These are phyloP conservation scores for Hesperophylax magnus DNA, from an alignment of 1,140 invertebrate species.

Conservation along the genomic window DNA sequence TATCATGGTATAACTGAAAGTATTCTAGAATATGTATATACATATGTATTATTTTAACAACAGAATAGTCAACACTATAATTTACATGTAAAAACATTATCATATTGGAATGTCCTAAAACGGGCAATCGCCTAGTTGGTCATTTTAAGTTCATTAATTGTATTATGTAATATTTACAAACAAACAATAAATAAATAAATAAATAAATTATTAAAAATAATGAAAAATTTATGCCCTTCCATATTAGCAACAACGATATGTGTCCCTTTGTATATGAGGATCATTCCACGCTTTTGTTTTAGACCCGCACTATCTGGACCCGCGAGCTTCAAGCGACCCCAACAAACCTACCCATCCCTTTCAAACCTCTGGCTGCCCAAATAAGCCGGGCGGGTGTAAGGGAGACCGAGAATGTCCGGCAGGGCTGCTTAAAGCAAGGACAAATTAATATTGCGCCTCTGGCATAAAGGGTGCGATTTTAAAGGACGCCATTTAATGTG, in stretches of 20 bases:
- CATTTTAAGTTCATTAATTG: too few species aligned
- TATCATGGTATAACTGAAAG: too few species aligned
- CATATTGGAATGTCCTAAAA: too few species aligned
- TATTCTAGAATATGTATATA: too few species aligned
- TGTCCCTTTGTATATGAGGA: conserved; percentile 56
- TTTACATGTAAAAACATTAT: too few species aligned
- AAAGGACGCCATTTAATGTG: conserved; percentile 50
- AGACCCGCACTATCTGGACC: conserved; percentile 44
- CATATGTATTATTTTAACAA: too few species aligned
- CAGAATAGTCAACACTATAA: too few species aligned
- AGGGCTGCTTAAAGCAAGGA: conserved; percentile 38
- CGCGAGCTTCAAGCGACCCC: conserved; percentile 19
- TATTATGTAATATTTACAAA: too few species aligned
- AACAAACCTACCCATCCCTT: not conserved
- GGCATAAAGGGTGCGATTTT: conserved; percentile 52
- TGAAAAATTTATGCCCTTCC: conserved; percentile 25
- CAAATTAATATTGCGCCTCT: conserved; percentile 55
- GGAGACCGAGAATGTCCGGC: conserved; percentile 44
- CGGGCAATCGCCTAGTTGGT: too few species aligned
- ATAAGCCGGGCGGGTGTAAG: not conserved
- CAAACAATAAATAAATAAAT: too few species aligned
- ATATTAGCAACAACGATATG: conserved; percentile 15
- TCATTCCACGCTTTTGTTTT: conserved; percentile 56
- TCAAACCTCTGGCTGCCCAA: conserved; percentile 9
- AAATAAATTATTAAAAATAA: too few species aligned